Evolutionary conservation across 2,113 vertebrate genomes (phyloP).

Genomic region (Microtus oregoni): DNA sequence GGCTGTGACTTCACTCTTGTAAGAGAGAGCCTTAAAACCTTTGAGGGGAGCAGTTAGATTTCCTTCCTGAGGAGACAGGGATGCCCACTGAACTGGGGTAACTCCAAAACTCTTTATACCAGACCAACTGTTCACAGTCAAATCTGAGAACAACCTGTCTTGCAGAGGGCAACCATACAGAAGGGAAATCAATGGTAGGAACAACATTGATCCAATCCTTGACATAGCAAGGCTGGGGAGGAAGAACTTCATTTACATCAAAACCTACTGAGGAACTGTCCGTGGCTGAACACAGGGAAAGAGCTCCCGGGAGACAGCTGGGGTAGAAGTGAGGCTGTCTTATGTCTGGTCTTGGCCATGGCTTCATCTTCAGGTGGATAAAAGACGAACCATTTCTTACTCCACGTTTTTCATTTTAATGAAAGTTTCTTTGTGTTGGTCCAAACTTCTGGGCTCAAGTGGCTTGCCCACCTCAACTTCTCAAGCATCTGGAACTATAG

Average conservation of each 20-base stretch:
- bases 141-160: accelerated
- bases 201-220: not conserved
- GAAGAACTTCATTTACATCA: not conserved
- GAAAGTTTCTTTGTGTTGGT: not conserved
- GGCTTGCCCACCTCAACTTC: not conserved
- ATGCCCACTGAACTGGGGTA: too few relatives aligned
- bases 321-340: not conserved
- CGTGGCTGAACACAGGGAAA: not conserved
- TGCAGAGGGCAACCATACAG: not conserved
- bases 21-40: not conserved
- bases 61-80: not conserved
- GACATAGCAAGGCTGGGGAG: not conserved
- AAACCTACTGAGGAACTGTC: not conserved
- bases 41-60: not conserved
- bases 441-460: not conserved
- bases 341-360: not conserved
- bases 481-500: not conserved
- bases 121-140: not conserved
- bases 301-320: not conserved
- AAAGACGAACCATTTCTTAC: not conserved
- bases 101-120: not conserved
- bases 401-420: not conserved
- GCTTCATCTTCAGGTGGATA: not conserved
- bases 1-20: not conserved
- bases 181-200: not conserved